phyloP scores from a whole-genome alignment of 2,113 vertebrate species.

The Anarrhichthys ocellatus region DNA sequence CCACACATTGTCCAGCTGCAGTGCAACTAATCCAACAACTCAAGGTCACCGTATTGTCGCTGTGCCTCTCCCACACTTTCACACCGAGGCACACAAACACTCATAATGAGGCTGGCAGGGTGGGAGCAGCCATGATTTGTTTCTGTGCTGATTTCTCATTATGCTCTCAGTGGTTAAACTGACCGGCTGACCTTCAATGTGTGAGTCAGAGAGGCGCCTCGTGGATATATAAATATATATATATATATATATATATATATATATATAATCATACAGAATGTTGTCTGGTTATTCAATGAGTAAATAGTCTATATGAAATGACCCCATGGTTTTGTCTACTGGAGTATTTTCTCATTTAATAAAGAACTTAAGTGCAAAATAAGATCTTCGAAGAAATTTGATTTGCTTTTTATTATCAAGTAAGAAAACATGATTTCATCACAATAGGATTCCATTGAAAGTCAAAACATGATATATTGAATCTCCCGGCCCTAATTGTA shows the following conservation, averaged over 20 bases:
- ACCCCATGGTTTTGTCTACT: no score
- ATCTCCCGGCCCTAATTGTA: neutral
- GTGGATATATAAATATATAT: neutral
- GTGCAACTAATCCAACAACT: neutral
- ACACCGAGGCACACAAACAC: constrained; percentile 21
- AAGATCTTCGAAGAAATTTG: neutral
- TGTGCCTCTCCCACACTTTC: constrained; percentile 3
- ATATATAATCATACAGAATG: neutral
- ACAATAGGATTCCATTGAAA: no score
- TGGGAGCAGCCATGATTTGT: constrained; percentile 52
- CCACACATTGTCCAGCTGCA: constrained; percentile 2
- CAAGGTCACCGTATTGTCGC: constrained; percentile 40
- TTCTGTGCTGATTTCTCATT: constrained; percentile 64
- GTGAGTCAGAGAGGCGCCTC: neutral
- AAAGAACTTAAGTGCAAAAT: no score
- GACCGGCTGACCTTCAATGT: constrained; percentile 50
- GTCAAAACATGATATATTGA: neutral
- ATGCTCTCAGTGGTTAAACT: constrained; percentile 39
- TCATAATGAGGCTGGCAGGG: constrained; percentile 36
- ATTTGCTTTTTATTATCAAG: neutral
- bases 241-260: neutral
- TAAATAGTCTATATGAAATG: neutral
- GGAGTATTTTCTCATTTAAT: neutral
- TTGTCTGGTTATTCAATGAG: neutral
- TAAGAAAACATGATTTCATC: no score